Conservation (phyloP, 92 coral and sea anemone genomes). For the Epizoanthus scotinus region DNA sequence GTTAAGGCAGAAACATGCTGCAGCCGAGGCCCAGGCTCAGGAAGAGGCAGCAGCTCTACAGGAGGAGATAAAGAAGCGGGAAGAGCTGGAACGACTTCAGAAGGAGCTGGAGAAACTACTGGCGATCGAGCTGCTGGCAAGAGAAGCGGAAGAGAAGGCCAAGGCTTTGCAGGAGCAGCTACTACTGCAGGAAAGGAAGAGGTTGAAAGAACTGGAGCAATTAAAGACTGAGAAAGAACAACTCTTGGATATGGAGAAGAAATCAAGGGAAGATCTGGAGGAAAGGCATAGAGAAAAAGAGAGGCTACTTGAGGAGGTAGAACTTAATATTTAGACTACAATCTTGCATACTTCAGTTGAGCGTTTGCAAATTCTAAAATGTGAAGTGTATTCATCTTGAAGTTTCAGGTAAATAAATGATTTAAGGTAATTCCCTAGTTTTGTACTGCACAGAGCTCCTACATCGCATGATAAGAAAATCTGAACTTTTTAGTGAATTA, state of each 20-base stretch:
- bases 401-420: background rate
- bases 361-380: too few species aligned
- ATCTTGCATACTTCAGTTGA: too few species aligned
- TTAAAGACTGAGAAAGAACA: slow-evolving; percentile 76
- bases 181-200: slow-evolving; percentile 71
- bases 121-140: slow-evolving; percentile 80
- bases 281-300: slow-evolving; percentile 91
- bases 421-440: too few species aligned
- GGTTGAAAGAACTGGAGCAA: slow-evolving; percentile 73
- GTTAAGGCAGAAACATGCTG: slow-evolving; percentile 73
- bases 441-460: too few species aligned
- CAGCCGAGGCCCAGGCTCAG: slow-evolving; percentile 85
- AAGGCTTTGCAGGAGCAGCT: slow-evolving; percentile 82
- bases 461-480: too few species aligned
- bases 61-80: slow-evolving; percentile 81
- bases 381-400: too few species aligned
- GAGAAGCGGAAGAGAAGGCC: slow-evolving; percentile 84
- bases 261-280: slow-evolving; percentile 83
- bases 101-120: slow-evolving; percentile 74
- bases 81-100: slow-evolving; percentile 86
- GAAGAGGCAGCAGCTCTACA: slow-evolving; percentile 80
- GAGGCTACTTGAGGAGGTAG: slow-evolving; percentile 85
- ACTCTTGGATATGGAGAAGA: slow-evolving; percentile 76
- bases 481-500: too few species aligned
- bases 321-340: background rate